Conservation (phyloP, 2,113 vertebrate genomes). For the Indri indri region DNA sequence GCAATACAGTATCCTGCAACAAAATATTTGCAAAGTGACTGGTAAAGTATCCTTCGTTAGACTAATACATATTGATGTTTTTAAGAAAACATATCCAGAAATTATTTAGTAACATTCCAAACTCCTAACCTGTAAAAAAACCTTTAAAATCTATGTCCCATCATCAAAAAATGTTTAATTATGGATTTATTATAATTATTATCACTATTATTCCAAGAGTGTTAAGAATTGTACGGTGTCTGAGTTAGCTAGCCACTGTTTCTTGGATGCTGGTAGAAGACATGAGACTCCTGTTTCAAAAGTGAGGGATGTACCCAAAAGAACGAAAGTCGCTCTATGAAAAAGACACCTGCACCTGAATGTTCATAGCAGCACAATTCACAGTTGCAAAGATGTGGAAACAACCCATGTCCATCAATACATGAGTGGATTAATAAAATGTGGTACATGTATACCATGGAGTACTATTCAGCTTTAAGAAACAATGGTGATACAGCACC, state of each 20-base stretch:
- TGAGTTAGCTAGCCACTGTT: neutral
- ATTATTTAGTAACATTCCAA: neutral
- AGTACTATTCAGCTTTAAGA: no score
- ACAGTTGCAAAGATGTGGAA: no score
- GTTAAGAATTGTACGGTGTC: neutral
- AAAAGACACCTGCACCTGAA: no score
- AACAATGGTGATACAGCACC: no score
- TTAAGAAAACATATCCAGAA: neutral
- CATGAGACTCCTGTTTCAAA: neutral
- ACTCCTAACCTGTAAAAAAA: neutral
- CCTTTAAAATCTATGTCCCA: neutral
- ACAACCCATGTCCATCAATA: no score
- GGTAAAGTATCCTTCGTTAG: conserved; percentile 47
- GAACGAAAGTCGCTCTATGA: no score
- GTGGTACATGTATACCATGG: no score
- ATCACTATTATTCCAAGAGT: neutral
- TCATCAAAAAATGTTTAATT: neutral
- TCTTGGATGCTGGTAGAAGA: neutral
- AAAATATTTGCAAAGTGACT: conserved; percentile 70
- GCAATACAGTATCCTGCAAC: neutral
- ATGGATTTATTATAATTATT: neutral
- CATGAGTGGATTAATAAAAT: no score
- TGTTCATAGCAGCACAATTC: no score
- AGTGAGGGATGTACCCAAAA: no score
- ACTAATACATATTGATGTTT: neutral